Base-by-base conservation (phyloP, 2,113 vertebrate genomes). In the Salvelinus sp. region DNA sequence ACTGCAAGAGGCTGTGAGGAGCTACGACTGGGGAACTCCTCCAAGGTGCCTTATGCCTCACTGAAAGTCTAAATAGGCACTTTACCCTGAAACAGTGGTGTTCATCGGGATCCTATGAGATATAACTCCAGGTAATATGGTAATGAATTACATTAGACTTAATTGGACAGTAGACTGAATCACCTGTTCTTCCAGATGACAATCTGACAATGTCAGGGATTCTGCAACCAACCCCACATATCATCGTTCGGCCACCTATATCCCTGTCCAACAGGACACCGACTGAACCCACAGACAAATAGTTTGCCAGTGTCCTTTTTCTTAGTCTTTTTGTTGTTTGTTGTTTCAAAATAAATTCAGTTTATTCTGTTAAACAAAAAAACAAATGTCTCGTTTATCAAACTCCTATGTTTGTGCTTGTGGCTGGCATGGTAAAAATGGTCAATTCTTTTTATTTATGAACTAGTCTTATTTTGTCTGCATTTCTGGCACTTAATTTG, bases 361-460 rank as follows among this genome's bases (percentile, higher is more conserved):
- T 4, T 74, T 74, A 54, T 63, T 83, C 23, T 74, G 57, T 75
- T 75, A n/a, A 69, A 22, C 30, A 69, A 23, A 65, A 74, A 0
- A 75, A n/a, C 28, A 4, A 4, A 48, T 47, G 66, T 70, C 82
- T 18, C 10, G 38, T 44, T 44, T 10, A 44, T 6, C 50, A 44
- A 44, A 44, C 38, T 44, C 38, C 38, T 44, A 2, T 18, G 50
- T 54, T 54, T 72, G 70, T 70, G 73, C 81, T 84, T 66, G 23
- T 30, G 0, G 38, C 75, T 70, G 57, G 57, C n/a, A 73, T 18
- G 16, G 44, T 76, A 73, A 50, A 69, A 28, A 74, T 28, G 80
- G 60, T 83, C 75, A 25, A 82, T 79, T 79, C 79, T 81, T 80
- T 86, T 91, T 93, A 94, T 94, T 94, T 93, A 94, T 92, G 73